A percentile compares a stretch with the other conserved stretches of the same genome.
phyloP scores from a whole-genome alignment of 1,140 invertebrate genomes.

The Bombus superbus region DNA sequence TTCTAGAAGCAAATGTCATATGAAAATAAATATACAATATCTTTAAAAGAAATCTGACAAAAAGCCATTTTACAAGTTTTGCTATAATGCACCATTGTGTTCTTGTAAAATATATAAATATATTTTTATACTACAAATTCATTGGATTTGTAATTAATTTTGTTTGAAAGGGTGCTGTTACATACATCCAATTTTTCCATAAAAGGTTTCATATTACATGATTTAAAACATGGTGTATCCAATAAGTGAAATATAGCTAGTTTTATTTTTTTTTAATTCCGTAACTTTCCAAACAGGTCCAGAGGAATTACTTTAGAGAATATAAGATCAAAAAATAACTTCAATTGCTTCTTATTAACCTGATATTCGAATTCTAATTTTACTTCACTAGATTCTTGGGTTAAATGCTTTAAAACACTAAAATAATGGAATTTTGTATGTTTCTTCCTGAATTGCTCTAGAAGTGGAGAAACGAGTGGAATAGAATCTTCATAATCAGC shows the following conservation, averaged over 20 bases:
- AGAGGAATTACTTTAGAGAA: constrained; percentile 24
- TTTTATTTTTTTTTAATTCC: constrained; percentile 21
- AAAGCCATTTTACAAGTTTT: constrained; percentile 33
- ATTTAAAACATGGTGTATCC: not conserved
- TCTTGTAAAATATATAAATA: not conserved
- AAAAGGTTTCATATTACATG: not conserved
- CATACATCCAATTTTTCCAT: constrained; percentile 31
- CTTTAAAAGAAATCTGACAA: constrained; percentile 15
- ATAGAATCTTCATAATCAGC: not conserved
- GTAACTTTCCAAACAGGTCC: constrained; percentile 22
- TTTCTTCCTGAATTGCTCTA: not conserved
- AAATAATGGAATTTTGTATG: constrained; percentile 22
- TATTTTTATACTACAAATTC: not conserved
- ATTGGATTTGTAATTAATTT: not conserved
- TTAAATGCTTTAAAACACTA: not conserved
- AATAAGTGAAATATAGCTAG: not conserved
- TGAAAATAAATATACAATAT: constrained; percentile 24
- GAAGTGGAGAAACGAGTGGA: not conserved
- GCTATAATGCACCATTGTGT: not conserved
- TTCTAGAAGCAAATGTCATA: constrained; percentile 1
- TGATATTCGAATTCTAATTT: not conserved
- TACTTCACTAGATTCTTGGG: not conserved
- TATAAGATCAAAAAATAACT: constrained; percentile 23
- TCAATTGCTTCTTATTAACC: not conserved
- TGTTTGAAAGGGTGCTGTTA: not conserved